Conservation (phyloP, 2,113 vertebrate genomes). For the Pterocles orientalis region DNA sequence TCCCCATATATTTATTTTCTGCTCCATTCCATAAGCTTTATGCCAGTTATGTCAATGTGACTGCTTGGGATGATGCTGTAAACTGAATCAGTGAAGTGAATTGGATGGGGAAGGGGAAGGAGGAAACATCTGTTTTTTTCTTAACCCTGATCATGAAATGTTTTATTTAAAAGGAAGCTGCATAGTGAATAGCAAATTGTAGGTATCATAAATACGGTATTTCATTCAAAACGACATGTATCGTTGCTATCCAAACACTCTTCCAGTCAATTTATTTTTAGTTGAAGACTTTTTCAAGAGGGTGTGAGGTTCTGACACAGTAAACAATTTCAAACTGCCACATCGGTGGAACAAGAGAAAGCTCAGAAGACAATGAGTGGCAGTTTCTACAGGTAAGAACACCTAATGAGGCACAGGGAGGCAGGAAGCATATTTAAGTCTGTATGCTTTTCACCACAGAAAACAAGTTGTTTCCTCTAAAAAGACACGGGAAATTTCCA, state of each 20-base stretch:
- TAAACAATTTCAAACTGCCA: neutral
- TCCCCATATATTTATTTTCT: constrained; percentile 12
- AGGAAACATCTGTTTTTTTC: constrained; percentile 37
- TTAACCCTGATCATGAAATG: constrained; percentile 26
- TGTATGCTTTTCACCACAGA: neutral
- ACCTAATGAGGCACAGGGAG: neutral
- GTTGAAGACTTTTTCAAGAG: neutral
- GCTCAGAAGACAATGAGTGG: neutral
- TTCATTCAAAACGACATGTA: neutral
- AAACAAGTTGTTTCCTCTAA: neutral
- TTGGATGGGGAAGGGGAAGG: neutral
- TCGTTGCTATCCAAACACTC: neutral
- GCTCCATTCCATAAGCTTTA: neutral
- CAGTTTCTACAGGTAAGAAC: neutral
- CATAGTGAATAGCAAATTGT: constrained; percentile 42
- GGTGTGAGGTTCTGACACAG: neutral
- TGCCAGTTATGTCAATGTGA: neutral
- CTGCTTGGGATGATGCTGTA: constrained; percentile 13
- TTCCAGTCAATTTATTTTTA: constrained; percentile 19
- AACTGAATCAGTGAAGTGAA: constrained; percentile 39
- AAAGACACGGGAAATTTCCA: neutral
- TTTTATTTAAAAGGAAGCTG: constrained; percentile 52
- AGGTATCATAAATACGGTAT: constrained; percentile 24
- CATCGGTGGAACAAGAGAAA: neutral
- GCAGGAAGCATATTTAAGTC: neutral